Conservation (phyloP, 2,888 invertebrate species). For the Leptura quadrifasciata region DNA sequence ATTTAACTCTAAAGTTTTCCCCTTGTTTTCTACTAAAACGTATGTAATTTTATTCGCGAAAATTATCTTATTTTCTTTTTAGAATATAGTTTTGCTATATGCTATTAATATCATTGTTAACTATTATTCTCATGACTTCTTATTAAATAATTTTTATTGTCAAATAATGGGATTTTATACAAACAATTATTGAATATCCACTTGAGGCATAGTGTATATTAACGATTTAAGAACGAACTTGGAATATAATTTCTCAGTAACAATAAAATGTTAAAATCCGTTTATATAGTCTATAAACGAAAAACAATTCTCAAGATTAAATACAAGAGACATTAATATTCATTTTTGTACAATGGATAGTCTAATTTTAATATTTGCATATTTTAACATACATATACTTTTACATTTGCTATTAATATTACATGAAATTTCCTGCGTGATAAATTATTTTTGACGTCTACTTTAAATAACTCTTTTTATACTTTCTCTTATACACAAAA, state of each 20-base stretch:
- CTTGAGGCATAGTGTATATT: no score
- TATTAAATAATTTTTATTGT: no score
- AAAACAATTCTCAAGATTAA: constrained; percentile 30
- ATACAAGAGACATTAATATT: constrained; percentile 48
- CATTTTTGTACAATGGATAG: constrained; percentile 51
- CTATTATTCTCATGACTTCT: no score
- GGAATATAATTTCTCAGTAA: neutral
- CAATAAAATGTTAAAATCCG: neutral
- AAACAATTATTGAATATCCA: no score
- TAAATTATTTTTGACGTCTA: constrained; percentile 54
- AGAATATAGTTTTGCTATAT: no score
- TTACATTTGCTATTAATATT: constrained; percentile 56
- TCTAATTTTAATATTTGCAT: constrained; percentile 56
- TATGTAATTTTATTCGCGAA: no score
- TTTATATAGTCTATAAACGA: neutral
- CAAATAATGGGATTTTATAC: no score
- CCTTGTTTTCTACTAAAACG: no score
- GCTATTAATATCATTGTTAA: no score
- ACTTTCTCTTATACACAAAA: constrained; percentile 37
- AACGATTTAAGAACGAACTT: neutral
- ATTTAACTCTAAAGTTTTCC: no score
- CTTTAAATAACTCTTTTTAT: constrained; percentile 39
- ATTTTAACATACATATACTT: constrained; percentile 54
- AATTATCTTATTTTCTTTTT: neutral
- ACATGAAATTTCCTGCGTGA: constrained; percentile 50